A percentile compares a stretch with the other conserved stretches of the same genome.
These are phyloP conservation scores for Bungarus multicinctus DNA, from an alignment of 2,113 vertebrate genomes.

Conservation along the genomic window DNA sequence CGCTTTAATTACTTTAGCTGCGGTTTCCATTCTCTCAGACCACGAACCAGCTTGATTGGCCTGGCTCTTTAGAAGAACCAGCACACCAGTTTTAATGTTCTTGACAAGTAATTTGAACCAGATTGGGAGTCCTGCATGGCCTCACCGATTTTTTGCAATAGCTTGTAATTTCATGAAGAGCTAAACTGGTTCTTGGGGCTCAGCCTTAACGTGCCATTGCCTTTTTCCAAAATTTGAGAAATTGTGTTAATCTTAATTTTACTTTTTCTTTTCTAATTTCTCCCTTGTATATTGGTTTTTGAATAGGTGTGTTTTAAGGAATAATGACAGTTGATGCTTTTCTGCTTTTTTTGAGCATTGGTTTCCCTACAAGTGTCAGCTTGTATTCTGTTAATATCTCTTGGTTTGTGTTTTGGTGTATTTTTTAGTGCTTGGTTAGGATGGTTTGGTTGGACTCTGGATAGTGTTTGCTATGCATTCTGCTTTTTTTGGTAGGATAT, in stretches of 20 bases:
- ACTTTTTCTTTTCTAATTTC: neutral
- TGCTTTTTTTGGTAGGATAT: neutral
- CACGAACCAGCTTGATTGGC: neutral
- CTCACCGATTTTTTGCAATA: neutral
- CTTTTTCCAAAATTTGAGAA: neutral
- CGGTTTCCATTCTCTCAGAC: neutral
- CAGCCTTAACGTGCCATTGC: neutral
- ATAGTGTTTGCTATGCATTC: no score
- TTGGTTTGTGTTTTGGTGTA: neutral
- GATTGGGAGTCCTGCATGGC: neutral
- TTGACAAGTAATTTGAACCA: rapidly evolving
- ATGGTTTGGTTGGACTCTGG: neutral
- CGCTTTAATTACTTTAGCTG: no score
- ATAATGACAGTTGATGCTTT: no score
- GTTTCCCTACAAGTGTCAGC: neutral
- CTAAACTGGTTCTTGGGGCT: neutral
- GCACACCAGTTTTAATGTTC: neutral
- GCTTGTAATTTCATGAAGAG: rapidly evolving
- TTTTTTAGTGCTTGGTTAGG: neutral
- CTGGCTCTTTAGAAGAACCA: neutral
- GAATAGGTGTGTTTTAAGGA: no score
- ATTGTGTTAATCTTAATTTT: no score
- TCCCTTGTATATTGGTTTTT: no score
- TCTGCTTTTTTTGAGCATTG: no score
- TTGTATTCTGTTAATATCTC: neutral